Conservation (phyloP, 1,140 invertebrate genomes). For the Nilaparvata lugens region DNA sequence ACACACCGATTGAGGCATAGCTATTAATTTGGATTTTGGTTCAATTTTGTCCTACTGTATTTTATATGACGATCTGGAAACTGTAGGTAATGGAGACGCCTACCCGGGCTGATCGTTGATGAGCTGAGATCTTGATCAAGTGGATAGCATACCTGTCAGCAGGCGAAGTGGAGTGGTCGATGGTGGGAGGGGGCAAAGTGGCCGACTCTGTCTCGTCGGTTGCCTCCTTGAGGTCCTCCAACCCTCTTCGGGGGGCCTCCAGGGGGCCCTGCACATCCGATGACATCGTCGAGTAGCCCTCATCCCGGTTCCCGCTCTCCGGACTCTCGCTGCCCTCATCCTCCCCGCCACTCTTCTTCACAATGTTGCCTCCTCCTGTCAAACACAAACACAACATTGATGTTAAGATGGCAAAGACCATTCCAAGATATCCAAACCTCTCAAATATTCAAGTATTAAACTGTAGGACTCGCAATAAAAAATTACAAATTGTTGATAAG, state of each 20-base stretch:
- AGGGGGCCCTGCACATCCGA: constrained; percentile 61
- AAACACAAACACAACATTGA: background rate
- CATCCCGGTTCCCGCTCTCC: constrained; percentile 66
- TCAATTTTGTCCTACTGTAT: too few relatives aligned
- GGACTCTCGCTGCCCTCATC: constrained; percentile 39
- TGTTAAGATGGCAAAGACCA: too few relatives aligned
- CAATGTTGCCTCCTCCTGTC: constrained; percentile 4
- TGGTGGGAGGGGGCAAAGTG: constrained; percentile 17
- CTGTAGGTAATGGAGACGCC: too few relatives aligned
- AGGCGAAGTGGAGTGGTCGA: constrained; percentile 37
- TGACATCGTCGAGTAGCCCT: constrained; percentile 84
- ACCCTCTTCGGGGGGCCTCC: constrained; percentile 48
- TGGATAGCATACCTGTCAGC: constrained; percentile 12
- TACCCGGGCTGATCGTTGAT: too few relatives aligned
- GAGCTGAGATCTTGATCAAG: too few relatives aligned
- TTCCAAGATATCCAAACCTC: too few relatives aligned
- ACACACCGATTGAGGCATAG: too few relatives aligned
- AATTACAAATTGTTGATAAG: too few relatives aligned
- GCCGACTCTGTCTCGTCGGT: constrained; percentile 56
- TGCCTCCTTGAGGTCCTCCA: constrained; percentile 61
- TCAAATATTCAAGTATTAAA: too few relatives aligned
- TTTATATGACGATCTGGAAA: too few relatives aligned
- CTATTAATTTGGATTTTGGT: too few relatives aligned
- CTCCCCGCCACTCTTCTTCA: constrained; percentile 8
- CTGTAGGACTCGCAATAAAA: too few relatives aligned